These are phyloP conservation scores for Amphipoea oculea DNA, from an alignment of 2,888 invertebrate species.

Conservation along the genomic window DNA sequence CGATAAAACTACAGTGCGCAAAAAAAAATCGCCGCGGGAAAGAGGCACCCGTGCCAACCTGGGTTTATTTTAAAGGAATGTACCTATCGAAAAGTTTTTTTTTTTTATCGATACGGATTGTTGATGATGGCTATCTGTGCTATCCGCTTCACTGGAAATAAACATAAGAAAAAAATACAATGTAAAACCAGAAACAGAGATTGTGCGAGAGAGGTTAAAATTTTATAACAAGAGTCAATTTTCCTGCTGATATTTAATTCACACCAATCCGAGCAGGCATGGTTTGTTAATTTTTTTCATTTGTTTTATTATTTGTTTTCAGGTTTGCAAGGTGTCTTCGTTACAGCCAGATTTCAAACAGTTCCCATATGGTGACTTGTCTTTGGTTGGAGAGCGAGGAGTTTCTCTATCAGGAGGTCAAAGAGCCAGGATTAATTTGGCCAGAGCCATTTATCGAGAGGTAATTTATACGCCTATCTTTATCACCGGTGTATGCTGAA, in stretches of 20 bases:
- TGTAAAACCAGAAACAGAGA: conserved; percentile 14
- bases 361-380: conserved; percentile 94
- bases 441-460: conserved; percentile 93
- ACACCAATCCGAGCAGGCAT: conserved; percentile 37
- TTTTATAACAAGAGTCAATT: conserved; percentile 50
- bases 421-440: conserved; percentile 95
- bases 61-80: neutral
- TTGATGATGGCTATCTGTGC: neutral
- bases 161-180: conserved; percentile 15
- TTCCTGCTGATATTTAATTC: conserved; percentile 56
- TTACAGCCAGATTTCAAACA: conserved; percentile 93
- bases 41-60: neutral
- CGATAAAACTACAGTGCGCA: neutral
- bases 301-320: conserved; percentile 26
- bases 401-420: conserved; percentile 96
- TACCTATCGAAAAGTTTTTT: conserved; percentile 4
- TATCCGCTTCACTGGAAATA: neutral
- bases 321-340: conserved; percentile 92
- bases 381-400: conserved; percentile 95
- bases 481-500: neutral
- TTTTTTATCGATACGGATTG: neutral
- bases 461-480: conserved; percentile 84
- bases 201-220: conserved; percentile 33
- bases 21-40: neutral
- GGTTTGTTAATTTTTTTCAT: conserved; percentile 25